Evolutionary conservation across 1,140 invertebrate species (phyloP).

Genomic region (Nephotettix cincticeps): DNA sequence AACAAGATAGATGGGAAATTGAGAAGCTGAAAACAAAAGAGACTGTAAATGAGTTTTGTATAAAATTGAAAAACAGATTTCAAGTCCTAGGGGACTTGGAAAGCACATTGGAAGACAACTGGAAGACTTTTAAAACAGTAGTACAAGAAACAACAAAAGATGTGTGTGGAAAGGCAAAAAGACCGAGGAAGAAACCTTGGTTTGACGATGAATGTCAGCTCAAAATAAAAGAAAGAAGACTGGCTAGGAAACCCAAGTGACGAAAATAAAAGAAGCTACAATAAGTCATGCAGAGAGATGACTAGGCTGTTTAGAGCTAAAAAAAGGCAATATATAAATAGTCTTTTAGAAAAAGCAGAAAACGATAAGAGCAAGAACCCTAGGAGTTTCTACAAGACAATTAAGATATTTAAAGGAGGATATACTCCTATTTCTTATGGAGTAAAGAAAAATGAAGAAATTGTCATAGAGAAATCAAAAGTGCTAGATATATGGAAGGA

Average conservation of each 20-base stretch:
- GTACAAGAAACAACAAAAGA: neutral
- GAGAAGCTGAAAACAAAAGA: conserved; percentile 4
- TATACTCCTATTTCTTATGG: conserved; percentile 27
- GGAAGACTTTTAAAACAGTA: conserved; percentile 6
- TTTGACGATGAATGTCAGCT: conserved; percentile 31
- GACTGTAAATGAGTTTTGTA: neutral
- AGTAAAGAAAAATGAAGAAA: neutral
- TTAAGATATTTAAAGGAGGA: conserved; percentile 28
- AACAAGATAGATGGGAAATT: neutral
- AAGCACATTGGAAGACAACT: neutral
- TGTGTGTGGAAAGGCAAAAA: conserved; percentile 10
- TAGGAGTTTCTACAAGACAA: conserved; percentile 29
- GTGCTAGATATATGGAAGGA: conserved; percentile 16
- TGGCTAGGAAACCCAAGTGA: neutral
- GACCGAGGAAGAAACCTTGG: conserved; percentile 29
- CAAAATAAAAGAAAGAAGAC: conserved; percentile 21
- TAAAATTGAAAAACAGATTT: conserved; percentile 3
- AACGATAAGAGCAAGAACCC: neutral
- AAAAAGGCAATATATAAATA: conserved; percentile 27
- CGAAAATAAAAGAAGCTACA: conserved; percentile 21
- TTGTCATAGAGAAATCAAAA: neutral
- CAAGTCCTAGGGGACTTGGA: neutral
- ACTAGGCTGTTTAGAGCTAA: conserved; percentile 32
- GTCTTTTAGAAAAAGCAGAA: conserved; percentile 28
- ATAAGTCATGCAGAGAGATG: conserved; percentile 11